Evolutionary conservation across 2,888 invertebrate species (phyloP), one percentile per base, ranked within the genome.

Genomic region (Tinea semifulvella): DNA sequence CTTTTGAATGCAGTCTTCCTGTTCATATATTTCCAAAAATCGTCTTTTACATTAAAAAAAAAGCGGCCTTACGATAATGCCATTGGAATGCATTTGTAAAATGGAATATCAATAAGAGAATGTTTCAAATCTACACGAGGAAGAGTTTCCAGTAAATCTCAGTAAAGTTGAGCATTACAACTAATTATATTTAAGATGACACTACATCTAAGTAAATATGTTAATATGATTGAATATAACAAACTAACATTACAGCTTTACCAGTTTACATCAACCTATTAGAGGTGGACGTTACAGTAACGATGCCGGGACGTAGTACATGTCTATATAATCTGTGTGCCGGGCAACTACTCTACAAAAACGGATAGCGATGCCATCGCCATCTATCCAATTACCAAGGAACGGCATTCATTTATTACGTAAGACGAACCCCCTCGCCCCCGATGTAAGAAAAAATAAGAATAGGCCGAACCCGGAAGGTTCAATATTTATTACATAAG

Each of bases 81-180:
- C 14, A 48, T 51, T 66, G 61, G 61, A 69, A 73, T 70, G 70
- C 63, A 59, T 52, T 52, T 53, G 54, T 50, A 51, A 53, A 53
- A 53, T 59, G 55, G 58, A 61, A 63, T 62, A 58, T 57, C 54
- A 18, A 59, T 59, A 58, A 53, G 42, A 53, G 52, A 52, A 36
- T 36, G 56, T 57, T 53, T 58, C 60, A 55, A 57, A 58, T 54
- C 57, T 64, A 66, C 64, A 58, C 56, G 63, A 61, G 36, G 25
- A 36, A 63, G 63, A 61, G 8, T n/a, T 17, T 63, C 62, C 53
- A 57, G 63, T 64, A 65, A 58, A 56, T 60, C 64, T 61, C 65
- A 64, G 65, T 73, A 72, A 76, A 72, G 62, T 79, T 80, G 79
- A 80, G 77, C 80, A 63, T 72, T 71, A 77, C 59, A 65, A 8